A percentile compares a stretch with the other conserved stretches of the same genome.
Conservation (phyloP, 1,140 invertebrate genomes). For the Drosophila tropicalis region DNA sequence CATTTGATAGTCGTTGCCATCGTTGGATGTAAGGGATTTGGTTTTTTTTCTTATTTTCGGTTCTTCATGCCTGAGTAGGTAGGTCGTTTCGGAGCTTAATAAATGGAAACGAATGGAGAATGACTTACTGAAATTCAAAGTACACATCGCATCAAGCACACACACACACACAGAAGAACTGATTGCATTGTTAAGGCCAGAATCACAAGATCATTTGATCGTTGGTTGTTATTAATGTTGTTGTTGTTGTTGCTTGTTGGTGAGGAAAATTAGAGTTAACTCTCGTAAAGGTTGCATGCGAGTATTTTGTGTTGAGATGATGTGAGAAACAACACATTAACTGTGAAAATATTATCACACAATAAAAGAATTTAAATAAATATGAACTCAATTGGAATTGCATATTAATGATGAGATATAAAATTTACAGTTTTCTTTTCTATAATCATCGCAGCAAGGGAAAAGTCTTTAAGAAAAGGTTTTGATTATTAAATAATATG, state of each 20-base stretch:
- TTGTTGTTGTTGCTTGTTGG: neutral
- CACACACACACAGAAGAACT: neutral
- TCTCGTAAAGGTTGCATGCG: neutral
- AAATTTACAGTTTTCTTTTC: constrained; percentile 4
- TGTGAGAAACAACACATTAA: constrained; percentile 10
- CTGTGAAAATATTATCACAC: constrained; percentile 10
- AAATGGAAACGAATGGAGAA: constrained; percentile 27
- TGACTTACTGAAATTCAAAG: constrained; percentile 27
- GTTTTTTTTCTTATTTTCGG: constrained; percentile 26
- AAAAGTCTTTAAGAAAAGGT: neutral
- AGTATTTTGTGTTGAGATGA: neutral
- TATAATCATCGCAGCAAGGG: neutral
- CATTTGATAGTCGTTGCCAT: neutral
- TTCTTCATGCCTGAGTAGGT: constrained; percentile 66
- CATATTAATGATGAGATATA: neutral
- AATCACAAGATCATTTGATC: constrained; percentile 43
- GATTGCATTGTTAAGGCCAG: constrained; percentile 34
- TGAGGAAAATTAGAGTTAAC: neutral
- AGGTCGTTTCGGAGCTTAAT: constrained; percentile 35
- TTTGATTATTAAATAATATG: neutral
- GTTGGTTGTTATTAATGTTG: constrained; percentile 5
- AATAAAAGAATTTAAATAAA: constrained; percentile 8
- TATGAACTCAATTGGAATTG: neutral
- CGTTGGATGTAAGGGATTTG: constrained; percentile 18
- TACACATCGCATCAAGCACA: neutral